Evolutionary conservation across 2,888 invertebrate species (phyloP), one percentile per base, ranked within the genome.

Genomic region (Apodemia zela): DNA sequence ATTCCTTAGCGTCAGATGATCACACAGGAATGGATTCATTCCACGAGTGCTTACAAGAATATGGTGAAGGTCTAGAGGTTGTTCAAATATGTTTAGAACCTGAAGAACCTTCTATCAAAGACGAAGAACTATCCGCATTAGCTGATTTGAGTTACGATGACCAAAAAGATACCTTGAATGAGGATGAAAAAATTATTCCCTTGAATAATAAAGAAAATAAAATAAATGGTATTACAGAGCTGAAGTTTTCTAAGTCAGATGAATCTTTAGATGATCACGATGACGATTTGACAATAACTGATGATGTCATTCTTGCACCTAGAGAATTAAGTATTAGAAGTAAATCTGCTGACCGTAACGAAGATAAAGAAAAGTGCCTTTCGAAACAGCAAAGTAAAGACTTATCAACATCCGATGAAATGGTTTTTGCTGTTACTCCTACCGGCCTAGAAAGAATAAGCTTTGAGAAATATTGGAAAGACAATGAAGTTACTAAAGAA

Each of bases 11-110:
- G 7, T 93, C 93, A 45, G 94, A 94, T 64, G 94, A 94, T 71
- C 93, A 93, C 73, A 94, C 94, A 0, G 94, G 93, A 54, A 89
- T 94, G 81, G 94, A 94, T 65, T 94, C 94, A 58, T 94, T 93
- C 72, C 94, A 94, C 76, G 94, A 94, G 79, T 94, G 94, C 71
- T 89, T 94, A 57, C 94, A 94, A 76, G 94, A 94, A 73, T 94
- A 94, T 70, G 94, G 93, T 6, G 94, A 94, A 75, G 93, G 94
- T 18, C 71, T 94, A 63, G 93, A 94, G 77, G 93, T 93, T 4
- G 93, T 94, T 15, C 93, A 94, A 72, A 93, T 94, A 73, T 94
- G 93, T 71, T 84, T 94, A 29, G 94, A 94, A 68, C 93, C 93
- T 17, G 93, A 93, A 72, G 93, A 93, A 64, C 79, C 89, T 5